Base-by-base conservation (phyloP, 92 coral and sea anemone genomes). In the Actinostola sp. region DNA sequence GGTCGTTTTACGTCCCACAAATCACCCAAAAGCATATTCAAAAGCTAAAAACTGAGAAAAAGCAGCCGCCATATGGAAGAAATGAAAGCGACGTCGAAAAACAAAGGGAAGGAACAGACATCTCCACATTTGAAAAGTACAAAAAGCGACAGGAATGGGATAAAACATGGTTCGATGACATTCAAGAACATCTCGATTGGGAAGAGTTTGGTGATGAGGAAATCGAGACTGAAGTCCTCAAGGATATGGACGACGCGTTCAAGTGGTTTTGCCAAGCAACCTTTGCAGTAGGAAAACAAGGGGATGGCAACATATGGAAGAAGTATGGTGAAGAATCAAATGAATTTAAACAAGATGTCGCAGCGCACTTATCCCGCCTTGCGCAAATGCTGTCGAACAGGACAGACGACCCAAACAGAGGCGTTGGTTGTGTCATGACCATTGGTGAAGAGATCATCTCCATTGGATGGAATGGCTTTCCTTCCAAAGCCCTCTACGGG, bases 391-490 rank as follows among this genome's bases (percentile, higher is more conserved):
- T 81, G 32, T 70, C 81, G 3, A 1, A 63, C 75, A 62, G 73
- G 36, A 62, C 86, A 44, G 86, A 81, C 28, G 86, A 81, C 60
- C 80, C 86, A 9, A 27, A 32, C 0, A 43, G 21, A 25, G 86
- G 86, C 16, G 81, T 73, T 2, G 86, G 86, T 26, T 76, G 80
- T 29, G 77, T 80, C 2, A 25, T 80, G 30, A 33, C 71, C 8
- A 53, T 23, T 34, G 74, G 52, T 0, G 53, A 61, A 44, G 80
- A 80, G 44, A 63, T 80, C 24, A 56, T 71, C 33, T 69, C 72
- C 10, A 41, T 80, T 28, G 86, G 86, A 15, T 81, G 86, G 86
- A 81, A 81, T 55, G 75, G 80, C 45, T 81, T 73, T 44, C 75
- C 75, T 21, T 12, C 41, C 46, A 64, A 64, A 43, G 85, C 85